A percentile compares a stretch with the other conserved stretches of the same genome.
Conservation (phyloP, 2,888 invertebrate species). For the Ophion ventricosus region DNA sequence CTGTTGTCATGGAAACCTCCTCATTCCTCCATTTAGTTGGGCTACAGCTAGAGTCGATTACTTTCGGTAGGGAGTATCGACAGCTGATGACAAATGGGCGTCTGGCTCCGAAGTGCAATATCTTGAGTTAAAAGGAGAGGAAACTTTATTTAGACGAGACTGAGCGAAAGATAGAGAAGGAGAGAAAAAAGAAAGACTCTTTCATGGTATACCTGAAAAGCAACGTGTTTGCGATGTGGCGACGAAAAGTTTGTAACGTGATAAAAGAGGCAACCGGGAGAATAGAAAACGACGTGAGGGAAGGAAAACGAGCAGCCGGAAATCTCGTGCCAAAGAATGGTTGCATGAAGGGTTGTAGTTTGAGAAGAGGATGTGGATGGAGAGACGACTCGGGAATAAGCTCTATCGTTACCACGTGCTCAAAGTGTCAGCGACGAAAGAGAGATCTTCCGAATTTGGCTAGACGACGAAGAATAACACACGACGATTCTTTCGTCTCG, state of each 20-base stretch:
- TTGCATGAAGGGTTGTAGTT: constrained; percentile 27
- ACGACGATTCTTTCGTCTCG: neutral
- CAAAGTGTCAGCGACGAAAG: neutral
- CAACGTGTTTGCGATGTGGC: constrained; percentile 23
- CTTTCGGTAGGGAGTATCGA: constrained; percentile 45
- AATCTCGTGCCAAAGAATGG: constrained; percentile 7
- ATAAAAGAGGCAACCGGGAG: neutral
- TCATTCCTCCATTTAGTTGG: neutral
- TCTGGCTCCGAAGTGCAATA: constrained; percentile 52
- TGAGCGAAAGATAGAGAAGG: neutral
- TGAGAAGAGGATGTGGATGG: constrained; percentile 7
- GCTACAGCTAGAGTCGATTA: constrained; percentile 50
- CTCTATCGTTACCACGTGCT: neutral
- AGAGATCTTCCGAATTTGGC: constrained; percentile 46
- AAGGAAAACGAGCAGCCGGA: constrained; percentile 33
- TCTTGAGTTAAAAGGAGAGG: constrained; percentile 16
- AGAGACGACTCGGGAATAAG: neutral
- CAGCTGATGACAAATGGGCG: constrained; percentile 54
- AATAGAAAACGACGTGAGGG: constrained; percentile 6
- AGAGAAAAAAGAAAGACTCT: neutral
- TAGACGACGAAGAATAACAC: constrained; percentile 33
- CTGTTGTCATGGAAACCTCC: neutral
- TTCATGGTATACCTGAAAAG: neutral
- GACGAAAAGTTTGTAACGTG: constrained; percentile 36
- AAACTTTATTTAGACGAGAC: constrained; percentile 31